Conservation (phyloP, 2,888 invertebrate species). For the Pseudoips prasinana region DNA sequence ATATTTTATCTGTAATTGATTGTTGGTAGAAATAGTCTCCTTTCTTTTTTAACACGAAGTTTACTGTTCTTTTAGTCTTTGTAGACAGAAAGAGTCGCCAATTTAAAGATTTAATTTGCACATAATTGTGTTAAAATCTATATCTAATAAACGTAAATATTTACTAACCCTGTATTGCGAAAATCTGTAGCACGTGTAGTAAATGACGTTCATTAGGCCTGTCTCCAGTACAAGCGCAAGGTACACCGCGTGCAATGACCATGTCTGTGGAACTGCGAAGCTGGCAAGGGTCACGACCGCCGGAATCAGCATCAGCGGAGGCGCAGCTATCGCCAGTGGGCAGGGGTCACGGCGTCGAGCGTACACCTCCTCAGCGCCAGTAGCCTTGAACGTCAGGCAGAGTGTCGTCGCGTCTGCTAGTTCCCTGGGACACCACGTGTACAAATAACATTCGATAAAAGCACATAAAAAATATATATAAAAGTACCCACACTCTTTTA, state of each 20-base stretch:
- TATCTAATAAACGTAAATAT: too few species aligned
- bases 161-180: slow-evolving; percentile 60
- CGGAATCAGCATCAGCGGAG: slow-evolving; percentile 70
- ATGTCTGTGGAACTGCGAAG: slow-evolving; percentile 61
- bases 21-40: too few species aligned
- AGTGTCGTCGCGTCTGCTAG: slow-evolving; percentile 66
- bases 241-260: slow-evolving; percentile 59
- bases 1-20: too few species aligned
- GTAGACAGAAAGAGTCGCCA: too few species aligned
- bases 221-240: slow-evolving; percentile 59
- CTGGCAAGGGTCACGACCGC: slow-evolving; percentile 60
- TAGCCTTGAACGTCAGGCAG: slow-evolving; percentile 64
- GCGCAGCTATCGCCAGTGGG: slow-evolving; percentile 59
- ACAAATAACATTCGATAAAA: not conserved
- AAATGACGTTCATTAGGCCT: slow-evolving; percentile 58
- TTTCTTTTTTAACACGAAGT: too few species aligned
- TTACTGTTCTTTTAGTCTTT: too few species aligned
- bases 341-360: slow-evolving; percentile 56
- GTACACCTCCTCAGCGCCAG: slow-evolving; percentile 58
- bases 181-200: slow-evolving; percentile 58
- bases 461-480: too few species aligned
- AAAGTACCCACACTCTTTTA: too few species aligned
- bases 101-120: too few species aligned
- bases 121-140: too few species aligned
- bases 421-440: slow-evolving; percentile 51